Evolutionary conservation across 2,113 vertebrate species (phyloP).

Genomic region (Pyxicephalus adspersus): DNA sequence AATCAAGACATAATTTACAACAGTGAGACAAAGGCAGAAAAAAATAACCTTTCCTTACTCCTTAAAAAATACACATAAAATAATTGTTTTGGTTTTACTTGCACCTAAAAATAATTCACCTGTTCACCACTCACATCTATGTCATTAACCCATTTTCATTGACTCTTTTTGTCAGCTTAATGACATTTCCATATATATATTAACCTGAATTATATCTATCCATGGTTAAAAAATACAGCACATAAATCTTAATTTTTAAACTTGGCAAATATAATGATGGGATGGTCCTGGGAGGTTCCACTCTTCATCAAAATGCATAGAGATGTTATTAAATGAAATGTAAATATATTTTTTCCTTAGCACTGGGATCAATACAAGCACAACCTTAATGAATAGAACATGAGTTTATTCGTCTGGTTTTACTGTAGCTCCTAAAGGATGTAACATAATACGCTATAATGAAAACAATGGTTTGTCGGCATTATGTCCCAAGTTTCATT

Average conservation of each 20-base stretch:
- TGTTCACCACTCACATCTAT: not conserved
- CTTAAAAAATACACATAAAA: not conserved
- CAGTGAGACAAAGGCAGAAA: too few species aligned
- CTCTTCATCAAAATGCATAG: constrained; percentile 41
- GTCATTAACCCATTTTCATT: not conserved
- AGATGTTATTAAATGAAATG: constrained; percentile 42
- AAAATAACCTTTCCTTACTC: not conserved
- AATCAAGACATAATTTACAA: too few species aligned
- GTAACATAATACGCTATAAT: constrained; percentile 32
- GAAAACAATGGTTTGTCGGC: constrained; percentile 20
- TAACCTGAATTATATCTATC: constrained; percentile 5
- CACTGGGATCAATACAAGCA: constrained; percentile 37
- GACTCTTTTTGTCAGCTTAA: constrained; percentile 19
- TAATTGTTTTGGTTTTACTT: not conserved
- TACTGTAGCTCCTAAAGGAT: constrained; percentile 12
- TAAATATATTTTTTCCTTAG: constrained; percentile 36
- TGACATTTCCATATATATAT: not conserved
- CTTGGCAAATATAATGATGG: constrained; percentile 20
- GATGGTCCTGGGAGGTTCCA: constrained; percentile 24
- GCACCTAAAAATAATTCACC: not conserved
- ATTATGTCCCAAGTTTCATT: constrained; percentile 42
- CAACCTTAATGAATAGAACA: constrained; percentile 44
- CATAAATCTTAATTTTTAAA: constrained; percentile 13
- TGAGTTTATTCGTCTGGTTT: constrained; percentile 38
- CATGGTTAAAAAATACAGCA: not conserved